These are phyloP conservation scores for Oncorhynchus tshawytscha DNA, from an alignment of 2,113 vertebrate species.

Conservation along the genomic window DNA sequence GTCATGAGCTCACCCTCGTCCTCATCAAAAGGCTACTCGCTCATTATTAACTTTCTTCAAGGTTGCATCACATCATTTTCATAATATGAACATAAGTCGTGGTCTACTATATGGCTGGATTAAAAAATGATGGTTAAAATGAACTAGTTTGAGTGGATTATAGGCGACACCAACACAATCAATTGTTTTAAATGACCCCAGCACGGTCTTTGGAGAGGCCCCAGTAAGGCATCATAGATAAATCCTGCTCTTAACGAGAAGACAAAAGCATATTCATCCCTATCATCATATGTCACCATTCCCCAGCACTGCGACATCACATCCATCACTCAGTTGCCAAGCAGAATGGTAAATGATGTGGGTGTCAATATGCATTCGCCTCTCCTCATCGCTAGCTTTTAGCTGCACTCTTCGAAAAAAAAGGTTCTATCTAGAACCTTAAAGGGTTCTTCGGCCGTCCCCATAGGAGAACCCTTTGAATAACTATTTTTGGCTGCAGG, in stretches of 20 bases:
- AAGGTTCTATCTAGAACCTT: too few relatives aligned
- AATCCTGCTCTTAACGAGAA: neutral
- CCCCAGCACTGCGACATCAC: neutral
- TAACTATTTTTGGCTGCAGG: too few relatives aligned
- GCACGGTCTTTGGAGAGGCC: neutral
- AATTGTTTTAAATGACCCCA: neutral
- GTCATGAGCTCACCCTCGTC: too few relatives aligned
- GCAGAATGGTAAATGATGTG: neutral
- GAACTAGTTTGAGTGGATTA: neutral
- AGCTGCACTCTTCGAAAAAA: too few relatives aligned
- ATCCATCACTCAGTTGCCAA: neutral
- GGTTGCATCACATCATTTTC: too few relatives aligned
- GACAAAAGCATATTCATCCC: neutral
- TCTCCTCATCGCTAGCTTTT: too few relatives aligned
- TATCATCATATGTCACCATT: constrained; percentile 5
- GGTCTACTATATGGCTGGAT: neutral
- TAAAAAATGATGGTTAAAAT: neutral
- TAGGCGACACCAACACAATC: neutral
- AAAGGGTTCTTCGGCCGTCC: too few relatives aligned
- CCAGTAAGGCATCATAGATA: neutral
- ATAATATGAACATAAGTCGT: too few relatives aligned
- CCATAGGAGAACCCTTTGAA: too few relatives aligned
- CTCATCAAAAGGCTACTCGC: too few relatives aligned
- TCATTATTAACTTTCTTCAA: too few relatives aligned
- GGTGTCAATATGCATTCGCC: neutral